Evolutionary conservation across 2,797 vertebrate species (phyloP), one percentile per base, ranked within the genome.

Genomic region (Gymnopithys bicolor): DNA sequence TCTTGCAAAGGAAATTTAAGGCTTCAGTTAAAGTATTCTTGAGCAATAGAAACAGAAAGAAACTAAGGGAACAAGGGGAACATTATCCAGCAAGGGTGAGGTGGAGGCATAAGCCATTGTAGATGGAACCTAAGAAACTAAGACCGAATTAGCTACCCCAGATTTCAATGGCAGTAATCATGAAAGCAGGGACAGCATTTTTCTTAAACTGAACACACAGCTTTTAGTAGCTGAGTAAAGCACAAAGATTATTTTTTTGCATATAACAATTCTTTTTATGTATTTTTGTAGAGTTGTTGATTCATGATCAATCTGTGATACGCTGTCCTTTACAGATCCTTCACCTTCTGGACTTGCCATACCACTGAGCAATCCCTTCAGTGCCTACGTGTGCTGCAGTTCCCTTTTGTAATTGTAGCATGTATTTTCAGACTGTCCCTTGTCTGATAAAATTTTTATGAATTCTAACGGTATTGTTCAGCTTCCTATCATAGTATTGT

Each of bases 71-170:
- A 35, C 18, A 68, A 58, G 33, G 27, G 8, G n/a, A 10, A 6
- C 8, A 13, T 70, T 80, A 49, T 35, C 33, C 41, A 33, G 5
- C 67, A 59, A 45, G 32, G n/a, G 13, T 60, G 53, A 71, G 39
- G 33, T 75, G 32, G 30, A 63, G 41, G 53, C 45, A 74, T 67
- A 91, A 64, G 21, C 32, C 48, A n/a, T 21, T 43, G 33, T 74
- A 63, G 43, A 23, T 46, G 32, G 22, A 92, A 83, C 48, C 37
- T 79, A 41, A 71, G 71, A 87, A 90, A 45, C 58, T 21, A 84
- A 19, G 79, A 64, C 35, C 0, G 6, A 59, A 55, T 78, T 64
- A 82, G 41, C 28, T 60, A 32, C 33, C 16, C 13, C 2, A 4
- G 43, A 56, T 82, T 93, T 79, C 49, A 49, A 2, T 64, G 52